Base-by-base conservation (phyloP, 2,797 vertebrate genomes). In the Lycodopsis pacificus region DNA sequence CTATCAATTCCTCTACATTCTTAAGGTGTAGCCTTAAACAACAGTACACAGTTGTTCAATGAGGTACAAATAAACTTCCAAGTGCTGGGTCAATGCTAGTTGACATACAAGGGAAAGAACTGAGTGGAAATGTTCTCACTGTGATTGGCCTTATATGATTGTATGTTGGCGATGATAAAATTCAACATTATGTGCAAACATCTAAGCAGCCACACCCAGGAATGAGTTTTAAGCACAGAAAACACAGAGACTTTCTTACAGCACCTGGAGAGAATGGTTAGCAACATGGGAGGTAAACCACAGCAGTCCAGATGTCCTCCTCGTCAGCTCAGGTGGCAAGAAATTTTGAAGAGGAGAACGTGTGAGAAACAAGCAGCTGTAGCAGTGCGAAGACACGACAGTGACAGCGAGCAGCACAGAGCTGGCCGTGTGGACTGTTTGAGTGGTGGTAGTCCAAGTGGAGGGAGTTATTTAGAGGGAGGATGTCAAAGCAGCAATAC, bases 231-330 rank as follows among this genome's bases (percentile, higher is more conserved):
- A 25, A 12, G 46, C 3, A 63, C 32, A 64, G 14, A 46, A 62
- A 77, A 44, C 38, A 65, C 25, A 58, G n/a, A 25, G 32, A 51
- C 57, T 58, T 54, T 67, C 20, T 42, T 51, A 12, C 34, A 54
- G 57, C 54, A 85, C 62, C 51, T 81, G 70, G 14, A 63, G 32
- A 59, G 20, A 79, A 63, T 56, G 42, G 71, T 76, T 34, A 17
- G 25, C 77, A 64, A 46, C 59, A 73, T 77, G 66, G 71, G 71
- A 77, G 77, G 78, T 77, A 84, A 87, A 78, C 79, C 77, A 79
- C 76, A 68, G 38, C 40, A 71, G 53, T 73, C 53, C 79, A 82
- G 67, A 86, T 80, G 81, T 75, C 49, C 44, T 71, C 9, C 8
- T 36, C 1, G 0, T 12, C 22, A 66, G 38, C 54, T 42, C 34